Percentiles rank a stretch among this genome's conserved stretches.
phyloP scores from a whole-genome alignment of 2,113 vertebrate genomes.

The Procavia capensis region DNA sequence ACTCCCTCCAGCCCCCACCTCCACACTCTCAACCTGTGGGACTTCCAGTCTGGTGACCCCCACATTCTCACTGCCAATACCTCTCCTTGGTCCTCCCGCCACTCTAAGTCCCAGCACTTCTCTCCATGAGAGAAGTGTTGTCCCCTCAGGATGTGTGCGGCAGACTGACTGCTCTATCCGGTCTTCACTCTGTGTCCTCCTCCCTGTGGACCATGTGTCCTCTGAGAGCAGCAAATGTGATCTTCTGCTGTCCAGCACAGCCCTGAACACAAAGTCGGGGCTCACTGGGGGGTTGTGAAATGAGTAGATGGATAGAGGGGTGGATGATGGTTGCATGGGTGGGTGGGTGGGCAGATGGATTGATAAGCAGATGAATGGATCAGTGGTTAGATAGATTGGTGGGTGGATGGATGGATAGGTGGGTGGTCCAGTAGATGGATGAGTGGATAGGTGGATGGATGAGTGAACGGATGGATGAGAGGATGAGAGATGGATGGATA shows the following conservation, averaged over 20 bases:
- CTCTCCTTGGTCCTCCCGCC: no score
- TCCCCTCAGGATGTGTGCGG: neutral
- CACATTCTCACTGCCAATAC: accelerated
- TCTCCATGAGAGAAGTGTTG: neutral
- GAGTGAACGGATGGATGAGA: neutral
- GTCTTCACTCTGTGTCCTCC: neutral
- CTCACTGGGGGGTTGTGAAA: neutral
- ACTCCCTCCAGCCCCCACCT: neutral
- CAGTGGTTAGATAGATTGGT: no score
- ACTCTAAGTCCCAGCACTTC: no score
- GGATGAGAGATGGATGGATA: neutral
- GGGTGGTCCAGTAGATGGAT: no score
- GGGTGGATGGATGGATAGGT: no score
- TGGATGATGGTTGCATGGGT: no score
- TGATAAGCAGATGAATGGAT: no score
- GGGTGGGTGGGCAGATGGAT: no score
- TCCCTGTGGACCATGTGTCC: neutral
- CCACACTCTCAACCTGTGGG: neutral
- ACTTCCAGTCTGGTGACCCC: neutral
- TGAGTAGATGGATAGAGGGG: neutral
- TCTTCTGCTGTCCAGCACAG: neutral
- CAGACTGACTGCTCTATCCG: neutral
- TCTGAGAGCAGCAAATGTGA: neutral
- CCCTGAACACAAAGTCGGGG: neutral
- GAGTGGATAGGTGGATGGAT: no score